Evolutionary conservation across 2,113 vertebrate species (phyloP).

Genomic region (Brienomyrus brachyistius): DNA sequence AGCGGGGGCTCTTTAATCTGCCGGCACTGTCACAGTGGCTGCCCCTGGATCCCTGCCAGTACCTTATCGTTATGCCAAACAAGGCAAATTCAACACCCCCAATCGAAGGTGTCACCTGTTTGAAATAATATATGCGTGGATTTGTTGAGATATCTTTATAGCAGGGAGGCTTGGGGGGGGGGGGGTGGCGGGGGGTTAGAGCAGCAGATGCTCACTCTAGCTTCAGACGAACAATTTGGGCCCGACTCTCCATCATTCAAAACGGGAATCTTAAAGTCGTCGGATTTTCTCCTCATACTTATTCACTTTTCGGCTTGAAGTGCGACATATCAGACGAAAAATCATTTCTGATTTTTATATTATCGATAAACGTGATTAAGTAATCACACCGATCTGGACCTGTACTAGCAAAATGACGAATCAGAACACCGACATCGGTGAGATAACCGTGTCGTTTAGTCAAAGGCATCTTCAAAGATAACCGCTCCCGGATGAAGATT

Average conservation of each 20-base stretch:
- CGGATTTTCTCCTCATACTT: not conserved
- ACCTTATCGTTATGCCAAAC: conserved; percentile 37
- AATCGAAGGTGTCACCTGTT: conserved; percentile 36
- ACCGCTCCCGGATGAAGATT: not conserved
- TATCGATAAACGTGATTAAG: not conserved
- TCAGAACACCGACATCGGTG: not conserved
- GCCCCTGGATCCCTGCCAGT: conserved; percentile 17
- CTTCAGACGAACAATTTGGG: not conserved
- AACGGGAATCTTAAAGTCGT: not conserved
- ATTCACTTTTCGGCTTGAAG: not conserved
- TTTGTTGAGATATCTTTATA: conserved; percentile 32
- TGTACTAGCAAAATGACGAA: not conserved
- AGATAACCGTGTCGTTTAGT: not conserved
- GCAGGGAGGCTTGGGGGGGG: not conserved
- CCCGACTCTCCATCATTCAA: not conserved
- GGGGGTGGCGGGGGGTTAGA: not conserved
- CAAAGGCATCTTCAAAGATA: not conserved
- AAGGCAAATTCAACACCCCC: conserved; percentile 32
- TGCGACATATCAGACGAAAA: not conserved
- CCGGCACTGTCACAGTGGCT: not conserved
- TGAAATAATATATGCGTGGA: conserved; percentile 31
- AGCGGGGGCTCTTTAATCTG: conserved; percentile 24
- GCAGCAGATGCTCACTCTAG: not conserved
- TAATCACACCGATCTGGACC: not conserved
- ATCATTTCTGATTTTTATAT: not conserved